Conservation (phyloP, 2,113 vertebrate species). For the Athene cunicularia region DNA sequence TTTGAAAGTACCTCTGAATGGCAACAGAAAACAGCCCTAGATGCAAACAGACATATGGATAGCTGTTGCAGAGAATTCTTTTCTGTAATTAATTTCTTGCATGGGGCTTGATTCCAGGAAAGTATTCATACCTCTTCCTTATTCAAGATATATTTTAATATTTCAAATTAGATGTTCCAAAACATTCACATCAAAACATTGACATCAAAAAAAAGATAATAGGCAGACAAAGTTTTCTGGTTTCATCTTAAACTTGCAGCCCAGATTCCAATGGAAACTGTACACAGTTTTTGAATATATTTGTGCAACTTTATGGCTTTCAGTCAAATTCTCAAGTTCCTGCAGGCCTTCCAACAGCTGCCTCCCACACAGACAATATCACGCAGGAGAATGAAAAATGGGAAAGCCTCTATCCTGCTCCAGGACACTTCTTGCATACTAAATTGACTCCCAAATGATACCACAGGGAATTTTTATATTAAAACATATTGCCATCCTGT, state of each 20-base stretch:
- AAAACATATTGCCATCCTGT: not conserved
- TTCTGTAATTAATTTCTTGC: conserved; percentile 6
- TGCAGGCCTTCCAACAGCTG: not conserved
- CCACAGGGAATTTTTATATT: not conserved
- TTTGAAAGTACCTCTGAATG: not conserved
- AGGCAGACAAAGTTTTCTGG: not conserved
- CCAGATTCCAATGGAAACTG: not conserved
- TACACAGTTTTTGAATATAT: not conserved
- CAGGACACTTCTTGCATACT: not conserved
- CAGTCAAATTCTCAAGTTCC: conserved; percentile 18
- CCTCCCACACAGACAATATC: conserved; percentile 20
- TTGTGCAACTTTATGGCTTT: not conserved
- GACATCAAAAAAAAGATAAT: not conserved
- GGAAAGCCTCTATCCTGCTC: not conserved
- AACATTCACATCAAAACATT: not conserved
- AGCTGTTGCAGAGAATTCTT: not conserved
- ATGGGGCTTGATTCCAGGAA: not conserved
- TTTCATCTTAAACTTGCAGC: not conserved
- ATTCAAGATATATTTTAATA: not conserved
- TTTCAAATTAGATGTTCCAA: not conserved
- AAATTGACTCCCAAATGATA: not conserved
- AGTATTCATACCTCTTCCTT: not conserved
- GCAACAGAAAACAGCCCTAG: not conserved
- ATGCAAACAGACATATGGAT: not conserved
- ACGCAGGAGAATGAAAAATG: not conserved